Evolutionary conservation across 1,140 invertebrate species (phyloP).

Genomic region (Formica selysi): DNA sequence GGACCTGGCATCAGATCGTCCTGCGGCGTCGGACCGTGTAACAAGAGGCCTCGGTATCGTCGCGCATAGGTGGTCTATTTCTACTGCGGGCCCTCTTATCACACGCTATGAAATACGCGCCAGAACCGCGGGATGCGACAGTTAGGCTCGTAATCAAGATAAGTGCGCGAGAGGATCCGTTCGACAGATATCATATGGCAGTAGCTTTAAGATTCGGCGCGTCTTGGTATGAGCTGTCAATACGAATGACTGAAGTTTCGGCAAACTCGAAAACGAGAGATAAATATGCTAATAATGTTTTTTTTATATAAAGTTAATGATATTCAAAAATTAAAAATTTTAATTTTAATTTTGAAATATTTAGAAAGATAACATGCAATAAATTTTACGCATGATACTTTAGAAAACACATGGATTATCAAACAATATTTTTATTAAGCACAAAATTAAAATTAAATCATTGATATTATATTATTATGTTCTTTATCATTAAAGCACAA

Average conservation of each 20-base stretch:
- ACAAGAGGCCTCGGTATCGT: conserved; percentile 48
- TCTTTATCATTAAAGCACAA: background rate
- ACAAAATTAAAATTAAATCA: background rate
- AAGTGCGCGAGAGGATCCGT: background rate
- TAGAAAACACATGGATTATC: background rate
- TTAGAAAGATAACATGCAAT: background rate
- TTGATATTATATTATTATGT: background rate
- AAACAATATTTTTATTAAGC: background rate
- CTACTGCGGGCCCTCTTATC: background rate
- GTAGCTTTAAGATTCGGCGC: background rate
- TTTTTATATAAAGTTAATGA: background rate
- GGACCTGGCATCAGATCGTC: conserved; percentile 43
- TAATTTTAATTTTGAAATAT: background rate
- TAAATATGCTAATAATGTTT: background rate
- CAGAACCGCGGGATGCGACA: background rate
- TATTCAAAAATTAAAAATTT: background rate
- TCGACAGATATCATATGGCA: background rate
- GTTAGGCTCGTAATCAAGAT: conserved; percentile 39
- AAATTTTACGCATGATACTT: background rate
- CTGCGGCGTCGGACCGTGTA: conserved; percentile 38
- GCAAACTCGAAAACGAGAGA: too few species aligned
- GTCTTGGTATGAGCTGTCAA: background rate
- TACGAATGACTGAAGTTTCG: background rate
- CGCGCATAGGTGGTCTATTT: conserved; percentile 48
- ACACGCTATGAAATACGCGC: conserved; percentile 27